These are phyloP conservation scores for Salarias fasciatus DNA, from an alignment of 2,797 vertebrate genomes.

Conservation along the genomic window DNA sequence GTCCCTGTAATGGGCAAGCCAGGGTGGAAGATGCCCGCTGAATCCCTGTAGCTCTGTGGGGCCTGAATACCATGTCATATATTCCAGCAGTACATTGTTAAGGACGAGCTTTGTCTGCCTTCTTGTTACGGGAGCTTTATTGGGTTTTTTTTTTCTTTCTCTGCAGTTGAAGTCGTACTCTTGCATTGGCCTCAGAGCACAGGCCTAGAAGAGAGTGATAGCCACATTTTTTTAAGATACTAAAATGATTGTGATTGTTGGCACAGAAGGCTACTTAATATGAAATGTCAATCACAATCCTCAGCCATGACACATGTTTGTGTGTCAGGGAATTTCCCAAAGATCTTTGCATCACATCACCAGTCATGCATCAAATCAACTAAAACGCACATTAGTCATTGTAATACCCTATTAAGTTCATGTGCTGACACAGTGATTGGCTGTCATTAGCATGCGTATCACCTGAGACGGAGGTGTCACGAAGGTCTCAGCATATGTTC, in stretches of 20 bases:
- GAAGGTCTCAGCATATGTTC: slow-evolving; percentile 32
- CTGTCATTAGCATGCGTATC: slow-evolving; percentile 43
- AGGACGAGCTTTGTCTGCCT: slow-evolving; percentile 58
- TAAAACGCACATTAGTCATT: slow-evolving; percentile 53
- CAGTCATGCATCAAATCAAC: slow-evolving; percentile 61
- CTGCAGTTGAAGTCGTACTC: slow-evolving; percentile 34
- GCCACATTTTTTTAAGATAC: slow-evolving; percentile 15
- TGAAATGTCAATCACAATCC: slow-evolving; percentile 64
- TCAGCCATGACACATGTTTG: slow-evolving; percentile 35
- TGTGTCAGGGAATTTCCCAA: slow-evolving; percentile 64
- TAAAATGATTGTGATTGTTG: slow-evolving; percentile 36
- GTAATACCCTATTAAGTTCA: slow-evolving; percentile 30
- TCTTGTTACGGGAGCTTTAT: slow-evolving; percentile 54
- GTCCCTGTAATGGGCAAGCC: slow-evolving; percentile 56
- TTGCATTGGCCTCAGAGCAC: slow-evolving; percentile 24
- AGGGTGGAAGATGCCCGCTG: slow-evolving; percentile 42
- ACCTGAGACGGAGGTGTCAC: slow-evolving; percentile 38
- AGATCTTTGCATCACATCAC: slow-evolving; percentile 38
- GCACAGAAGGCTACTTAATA: slow-evolving; percentile 40
- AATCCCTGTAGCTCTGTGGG: slow-evolving; percentile 41
- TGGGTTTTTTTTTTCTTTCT: slow-evolving; percentile 28
- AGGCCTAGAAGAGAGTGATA: slow-evolving; percentile 16
- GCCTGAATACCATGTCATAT: slow-evolving; percentile 49
- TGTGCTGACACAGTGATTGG: slow-evolving; percentile 14
- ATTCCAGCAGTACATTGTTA: slow-evolving; percentile 64